These are phyloP conservation scores for Amphibalanus amphitrite DNA, from an alignment of 1,140 invertebrate species.

Conservation along the genomic window DNA sequence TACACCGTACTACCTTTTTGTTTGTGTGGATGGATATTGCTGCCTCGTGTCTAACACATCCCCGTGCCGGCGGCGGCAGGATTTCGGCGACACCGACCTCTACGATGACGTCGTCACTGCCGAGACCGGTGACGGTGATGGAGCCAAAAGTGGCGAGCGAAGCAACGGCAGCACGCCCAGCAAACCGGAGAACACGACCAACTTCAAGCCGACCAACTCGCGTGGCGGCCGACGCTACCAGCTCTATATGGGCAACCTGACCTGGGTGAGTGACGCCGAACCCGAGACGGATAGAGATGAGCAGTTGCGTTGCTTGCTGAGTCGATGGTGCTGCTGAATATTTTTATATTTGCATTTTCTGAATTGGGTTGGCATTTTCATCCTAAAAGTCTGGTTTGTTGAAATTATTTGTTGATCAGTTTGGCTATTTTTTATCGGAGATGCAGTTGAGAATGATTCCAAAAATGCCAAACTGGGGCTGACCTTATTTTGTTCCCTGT, in stretches of 20 bases:
- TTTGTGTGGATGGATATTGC: background rate
- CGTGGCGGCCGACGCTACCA: constrained; percentile 61
- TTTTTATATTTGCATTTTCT: too few relatives aligned
- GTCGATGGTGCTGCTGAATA: too few relatives aligned
- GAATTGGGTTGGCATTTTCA: too few relatives aligned
- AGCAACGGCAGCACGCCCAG: background rate
- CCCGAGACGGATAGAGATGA: too few relatives aligned
- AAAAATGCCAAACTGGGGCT: too few relatives aligned
- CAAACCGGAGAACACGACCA: constrained; percentile 8
- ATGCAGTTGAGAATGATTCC: too few relatives aligned
- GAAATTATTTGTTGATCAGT: constrained; percentile 11
- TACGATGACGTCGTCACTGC: constrained; percentile 19
- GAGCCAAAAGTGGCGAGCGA: constrained; percentile 12
- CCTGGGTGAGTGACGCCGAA: constrained; percentile 35
- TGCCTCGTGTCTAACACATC: background rate
- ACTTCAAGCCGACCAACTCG: constrained; percentile 24
- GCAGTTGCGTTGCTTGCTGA: too few relatives aligned
- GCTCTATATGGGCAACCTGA: constrained; percentile 88
- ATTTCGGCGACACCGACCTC: constrained; percentile 20
- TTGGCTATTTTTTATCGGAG: constrained; percentile 23
- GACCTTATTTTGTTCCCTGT: constrained; percentile 16
- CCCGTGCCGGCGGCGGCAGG: constrained; percentile 12
- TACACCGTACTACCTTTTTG: background rate
- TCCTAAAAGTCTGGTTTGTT: too few relatives aligned
- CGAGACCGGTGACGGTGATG: constrained; percentile 11